These are phyloP conservation scores for Drosophila malerkotliana DNA, from an alignment of 1,140 invertebrate species.

Conservation along the genomic window DNA sequence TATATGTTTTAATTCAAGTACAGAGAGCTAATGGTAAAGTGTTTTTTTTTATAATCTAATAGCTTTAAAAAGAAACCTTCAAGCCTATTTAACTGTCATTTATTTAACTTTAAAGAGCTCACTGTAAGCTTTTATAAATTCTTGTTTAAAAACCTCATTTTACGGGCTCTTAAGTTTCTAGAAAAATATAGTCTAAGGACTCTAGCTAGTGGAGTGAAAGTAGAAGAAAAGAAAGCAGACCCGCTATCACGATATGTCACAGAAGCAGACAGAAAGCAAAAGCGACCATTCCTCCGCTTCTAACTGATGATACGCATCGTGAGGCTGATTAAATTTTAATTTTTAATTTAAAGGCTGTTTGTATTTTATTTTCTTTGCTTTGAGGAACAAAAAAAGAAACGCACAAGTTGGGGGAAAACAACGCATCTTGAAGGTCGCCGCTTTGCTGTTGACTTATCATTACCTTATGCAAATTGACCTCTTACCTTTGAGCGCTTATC, in stretches of 20 bases:
- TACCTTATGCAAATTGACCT: constrained; percentile 69
- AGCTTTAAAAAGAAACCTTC: too few species aligned
- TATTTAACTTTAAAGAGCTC: not conserved
- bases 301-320: constrained; percentile 49
- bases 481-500: constrained; percentile 59
- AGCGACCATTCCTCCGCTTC: not conserved
- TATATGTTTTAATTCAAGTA: constrained; percentile 16
- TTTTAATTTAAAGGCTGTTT: constrained; percentile 82
- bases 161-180: not conserved
- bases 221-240: constrained; percentile 47
- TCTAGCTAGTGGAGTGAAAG: constrained; percentile 32
- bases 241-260: constrained; percentile 68
- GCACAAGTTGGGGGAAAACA: constrained; percentile 6
- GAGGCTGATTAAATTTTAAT: constrained; percentile 78
- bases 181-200: not conserved
- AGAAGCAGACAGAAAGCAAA: constrained; percentile 55
- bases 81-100: not conserved
- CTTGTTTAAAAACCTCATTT: not conserved
- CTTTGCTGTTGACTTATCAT: constrained; percentile 73
- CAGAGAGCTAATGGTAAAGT: too few species aligned
- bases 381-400: constrained; percentile 37
- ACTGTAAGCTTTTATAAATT: not conserved
- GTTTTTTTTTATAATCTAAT: not conserved
- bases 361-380: constrained; percentile 71
- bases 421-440: constrained; percentile 38